Conservation (phyloP, 2,888 invertebrate species). For the Drosophila percnosoma region DNA sequence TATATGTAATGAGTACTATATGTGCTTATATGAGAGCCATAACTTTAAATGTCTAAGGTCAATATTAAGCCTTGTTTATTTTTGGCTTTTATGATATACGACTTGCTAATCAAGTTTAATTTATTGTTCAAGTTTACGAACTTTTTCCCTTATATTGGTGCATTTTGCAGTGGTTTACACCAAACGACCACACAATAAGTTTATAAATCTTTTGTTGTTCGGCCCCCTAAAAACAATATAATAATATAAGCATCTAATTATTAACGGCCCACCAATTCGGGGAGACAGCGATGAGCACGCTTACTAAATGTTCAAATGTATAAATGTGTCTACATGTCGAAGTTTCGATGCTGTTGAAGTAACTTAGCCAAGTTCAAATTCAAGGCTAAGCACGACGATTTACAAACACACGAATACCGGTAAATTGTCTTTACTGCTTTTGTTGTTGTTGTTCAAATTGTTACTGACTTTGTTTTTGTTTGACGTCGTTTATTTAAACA, state of each 20-base stretch:
- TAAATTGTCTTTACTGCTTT: constrained; percentile 32
- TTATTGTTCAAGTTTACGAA: constrained; percentile 41
- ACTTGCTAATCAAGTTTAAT: constrained; percentile 37
- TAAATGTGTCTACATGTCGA: constrained; percentile 35
- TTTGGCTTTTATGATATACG: constrained; percentile 45
- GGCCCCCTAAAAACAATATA: constrained; percentile 16
- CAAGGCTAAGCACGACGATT: constrained; percentile 70
- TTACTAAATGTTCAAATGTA: constrained; percentile 7
- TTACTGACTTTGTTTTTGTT: constrained; percentile 36
- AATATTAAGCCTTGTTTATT: constrained; percentile 11
- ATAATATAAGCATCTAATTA: constrained; percentile 36
- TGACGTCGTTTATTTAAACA: constrained; percentile 21
- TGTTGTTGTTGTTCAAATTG: constrained; percentile 22
- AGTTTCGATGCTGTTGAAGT: constrained; percentile 43
- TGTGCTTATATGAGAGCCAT: constrained; percentile 2
- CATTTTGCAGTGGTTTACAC: constrained; percentile 40
- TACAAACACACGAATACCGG: constrained; percentile 51
- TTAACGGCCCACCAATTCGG: constrained; percentile 55
- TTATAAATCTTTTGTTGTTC: constrained; percentile 26
- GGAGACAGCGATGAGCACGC: constrained; percentile 35
- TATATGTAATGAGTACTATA: constrained; percentile 19
- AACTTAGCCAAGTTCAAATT: constrained; percentile 76
- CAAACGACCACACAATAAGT: constrained; percentile 33
- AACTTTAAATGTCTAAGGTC: constrained; percentile 27
- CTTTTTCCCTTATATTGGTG: constrained; percentile 38